Percentiles rank a stretch among this genome's conserved stretches.
Evolutionary conservation across 2,113 vertebrate genomes (phyloP).

Genomic region (Paralichthys olivaceus): DNA sequence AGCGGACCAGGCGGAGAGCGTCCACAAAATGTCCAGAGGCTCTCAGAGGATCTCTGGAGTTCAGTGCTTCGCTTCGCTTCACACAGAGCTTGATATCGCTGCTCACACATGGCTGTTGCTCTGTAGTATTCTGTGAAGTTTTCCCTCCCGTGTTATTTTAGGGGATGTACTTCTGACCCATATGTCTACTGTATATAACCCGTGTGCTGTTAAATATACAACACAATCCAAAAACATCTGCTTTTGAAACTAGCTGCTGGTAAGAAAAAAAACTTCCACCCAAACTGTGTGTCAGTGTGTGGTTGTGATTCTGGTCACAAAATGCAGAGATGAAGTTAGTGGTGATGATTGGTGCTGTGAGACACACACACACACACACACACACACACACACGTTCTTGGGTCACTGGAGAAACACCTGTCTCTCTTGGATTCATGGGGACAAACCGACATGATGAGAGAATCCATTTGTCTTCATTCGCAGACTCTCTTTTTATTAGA

Average conservation of each 20-base stretch:
- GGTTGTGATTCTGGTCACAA: slow-evolving; percentile 29
- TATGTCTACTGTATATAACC: slow-evolving; percentile 9
- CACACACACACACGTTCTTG: slow-evolving; percentile 15
- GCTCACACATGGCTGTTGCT: not conserved
- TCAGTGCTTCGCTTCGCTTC: too few species aligned
- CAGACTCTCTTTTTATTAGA: slow-evolving; percentile 51
- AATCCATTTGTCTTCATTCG: slow-evolving; percentile 59
- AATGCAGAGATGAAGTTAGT: slow-evolving; percentile 26
- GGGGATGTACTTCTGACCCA: slow-evolving; percentile 17
- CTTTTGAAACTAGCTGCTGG: not conserved
- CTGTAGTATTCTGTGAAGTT: not conserved
- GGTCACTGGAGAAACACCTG: slow-evolving; percentile 40
- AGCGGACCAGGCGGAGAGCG: too few species aligned
- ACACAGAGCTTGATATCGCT: too few species aligned
- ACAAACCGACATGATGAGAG: slow-evolving; percentile 34
- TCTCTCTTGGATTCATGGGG: slow-evolving; percentile 45
- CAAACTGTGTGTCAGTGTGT: not conserved
- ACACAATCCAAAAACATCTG: slow-evolving; percentile 6
- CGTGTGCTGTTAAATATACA: slow-evolving; percentile 1
- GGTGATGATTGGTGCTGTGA: not conserved
- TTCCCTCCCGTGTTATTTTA: slow-evolving; percentile 5
- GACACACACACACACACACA: slow-evolving; percentile 19
- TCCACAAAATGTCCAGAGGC: too few species aligned
- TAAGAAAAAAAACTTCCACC: too few species aligned
- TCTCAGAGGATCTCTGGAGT: too few species aligned